Conservation (phyloP, 2,113 vertebrate species). For the Galbula dea region DNA sequence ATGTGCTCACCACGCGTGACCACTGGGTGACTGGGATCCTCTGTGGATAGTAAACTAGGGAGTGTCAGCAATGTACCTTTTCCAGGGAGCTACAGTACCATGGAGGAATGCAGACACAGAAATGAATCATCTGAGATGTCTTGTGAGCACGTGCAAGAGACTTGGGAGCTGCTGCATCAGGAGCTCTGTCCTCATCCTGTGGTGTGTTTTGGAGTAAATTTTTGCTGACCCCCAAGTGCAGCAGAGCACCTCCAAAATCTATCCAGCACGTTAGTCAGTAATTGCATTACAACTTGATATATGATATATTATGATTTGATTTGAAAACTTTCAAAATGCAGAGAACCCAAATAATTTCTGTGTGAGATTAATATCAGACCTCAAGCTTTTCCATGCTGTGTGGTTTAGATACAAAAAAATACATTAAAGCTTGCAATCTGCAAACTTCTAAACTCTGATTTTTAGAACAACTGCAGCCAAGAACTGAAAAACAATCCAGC, state of each 20-base stretch:
- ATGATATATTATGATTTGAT: not conserved
- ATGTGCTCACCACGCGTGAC: accelerated
- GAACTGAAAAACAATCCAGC: not conserved
- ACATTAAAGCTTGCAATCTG: not conserved
- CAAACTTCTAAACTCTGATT: not conserved
- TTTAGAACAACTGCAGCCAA: not conserved
- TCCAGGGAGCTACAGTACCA: not conserved
- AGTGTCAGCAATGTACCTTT: not conserved
- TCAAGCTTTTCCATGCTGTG: not conserved
- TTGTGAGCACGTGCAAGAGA: too few relatives aligned
- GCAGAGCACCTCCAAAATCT: not conserved
- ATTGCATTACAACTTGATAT: not conserved
- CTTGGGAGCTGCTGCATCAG: not conserved
- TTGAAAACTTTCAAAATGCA: not conserved
- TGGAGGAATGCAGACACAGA: not conserved
- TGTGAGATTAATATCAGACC: not conserved
- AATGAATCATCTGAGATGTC: not conserved
- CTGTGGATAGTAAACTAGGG: not conserved
- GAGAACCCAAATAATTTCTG: not conserved
- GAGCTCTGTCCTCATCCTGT: not conserved
- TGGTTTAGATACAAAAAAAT: not conserved
- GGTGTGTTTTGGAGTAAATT: not conserved
- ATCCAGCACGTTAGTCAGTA: not conserved
- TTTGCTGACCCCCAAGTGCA: too few relatives aligned
- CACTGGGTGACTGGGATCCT: not conserved